phyloP scores from a whole-genome alignment of 2,113 vertebrate genomes.

The Phoenicopterus ruber region DNA sequence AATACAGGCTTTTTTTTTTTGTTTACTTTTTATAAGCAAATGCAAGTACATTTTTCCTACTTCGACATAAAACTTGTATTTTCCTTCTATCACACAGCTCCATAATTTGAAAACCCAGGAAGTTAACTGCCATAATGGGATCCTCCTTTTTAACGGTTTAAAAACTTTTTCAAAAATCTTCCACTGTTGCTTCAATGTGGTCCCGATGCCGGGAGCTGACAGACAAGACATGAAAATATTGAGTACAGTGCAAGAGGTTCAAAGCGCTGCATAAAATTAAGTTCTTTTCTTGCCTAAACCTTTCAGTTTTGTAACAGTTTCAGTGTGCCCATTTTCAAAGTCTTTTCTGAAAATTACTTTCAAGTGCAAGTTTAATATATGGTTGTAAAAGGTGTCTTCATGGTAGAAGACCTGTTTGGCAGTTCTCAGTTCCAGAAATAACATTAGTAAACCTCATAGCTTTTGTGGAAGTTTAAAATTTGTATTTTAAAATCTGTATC shows the following conservation, averaged over 20 bases:
- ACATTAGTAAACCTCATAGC: neutral
- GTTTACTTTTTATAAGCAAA: neutral
- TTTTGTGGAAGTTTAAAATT: neutral
- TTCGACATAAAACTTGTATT: neutral
- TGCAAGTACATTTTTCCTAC: neutral
- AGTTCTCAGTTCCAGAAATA: neutral
- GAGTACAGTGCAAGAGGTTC: neutral
- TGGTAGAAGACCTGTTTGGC: neutral
- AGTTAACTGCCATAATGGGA: neutral
- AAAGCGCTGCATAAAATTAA: neutral
- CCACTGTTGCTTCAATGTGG: accelerated
- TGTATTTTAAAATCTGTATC: neutral
- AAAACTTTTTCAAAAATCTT: neutral
- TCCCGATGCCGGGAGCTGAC: accelerated
- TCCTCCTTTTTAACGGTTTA: neutral
- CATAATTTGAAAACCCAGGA: neutral
- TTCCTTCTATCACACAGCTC: neutral
- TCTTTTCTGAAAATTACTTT: neutral
- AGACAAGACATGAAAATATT: neutral
- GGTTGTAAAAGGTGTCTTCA: neutral
- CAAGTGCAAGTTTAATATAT: neutral
- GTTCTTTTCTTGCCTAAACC: neutral
- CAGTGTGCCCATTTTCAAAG: neutral
- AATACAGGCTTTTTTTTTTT: neutral
- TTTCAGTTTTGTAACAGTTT: neutral